Conservation (phyloP, 2,888 invertebrate species). For the Cheilosia pagana region DNA sequence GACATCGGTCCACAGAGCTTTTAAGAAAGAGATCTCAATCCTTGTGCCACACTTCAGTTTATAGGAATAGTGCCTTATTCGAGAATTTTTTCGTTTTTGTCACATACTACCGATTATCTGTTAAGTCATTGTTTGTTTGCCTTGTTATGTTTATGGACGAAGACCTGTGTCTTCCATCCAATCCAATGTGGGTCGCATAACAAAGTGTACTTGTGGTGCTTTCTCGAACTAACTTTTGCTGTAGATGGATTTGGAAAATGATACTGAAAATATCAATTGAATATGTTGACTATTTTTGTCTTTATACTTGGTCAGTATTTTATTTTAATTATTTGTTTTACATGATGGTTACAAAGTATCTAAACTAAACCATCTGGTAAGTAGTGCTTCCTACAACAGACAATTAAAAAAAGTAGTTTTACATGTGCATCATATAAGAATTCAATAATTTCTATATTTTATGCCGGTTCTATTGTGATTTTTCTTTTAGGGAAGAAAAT, state of each 20-base stretch:
- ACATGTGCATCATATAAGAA: no score
- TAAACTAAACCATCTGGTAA: no score
- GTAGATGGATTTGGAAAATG: no score
- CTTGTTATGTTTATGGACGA: slow-evolving; percentile 24
- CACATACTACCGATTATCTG: slow-evolving; percentile 58
- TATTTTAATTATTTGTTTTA: no score
- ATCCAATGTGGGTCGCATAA: slow-evolving; percentile 6
- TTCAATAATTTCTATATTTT: neutral
- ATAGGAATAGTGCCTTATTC: slow-evolving; percentile 1
- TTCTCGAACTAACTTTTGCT: neutral
- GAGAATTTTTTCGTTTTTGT: slow-evolving; percentile 32
- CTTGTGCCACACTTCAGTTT: slow-evolving; percentile 15
- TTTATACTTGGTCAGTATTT: no score
- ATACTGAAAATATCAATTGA: no score
- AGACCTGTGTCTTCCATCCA: neutral
- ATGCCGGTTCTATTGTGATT: no score
- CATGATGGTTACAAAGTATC: no score
- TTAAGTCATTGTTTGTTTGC: slow-evolving; percentile 45
- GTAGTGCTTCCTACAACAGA: no score
- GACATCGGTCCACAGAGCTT: slow-evolving; percentile 14
- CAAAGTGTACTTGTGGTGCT: neutral
- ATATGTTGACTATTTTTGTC: no score
- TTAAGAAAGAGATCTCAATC: neutral
- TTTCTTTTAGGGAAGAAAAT: slow-evolving; percentile 46
- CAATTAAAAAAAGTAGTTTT: no score